Conservation (phyloP, 2,113 vertebrate genomes). For the Scartelaos histophorus region DNA sequence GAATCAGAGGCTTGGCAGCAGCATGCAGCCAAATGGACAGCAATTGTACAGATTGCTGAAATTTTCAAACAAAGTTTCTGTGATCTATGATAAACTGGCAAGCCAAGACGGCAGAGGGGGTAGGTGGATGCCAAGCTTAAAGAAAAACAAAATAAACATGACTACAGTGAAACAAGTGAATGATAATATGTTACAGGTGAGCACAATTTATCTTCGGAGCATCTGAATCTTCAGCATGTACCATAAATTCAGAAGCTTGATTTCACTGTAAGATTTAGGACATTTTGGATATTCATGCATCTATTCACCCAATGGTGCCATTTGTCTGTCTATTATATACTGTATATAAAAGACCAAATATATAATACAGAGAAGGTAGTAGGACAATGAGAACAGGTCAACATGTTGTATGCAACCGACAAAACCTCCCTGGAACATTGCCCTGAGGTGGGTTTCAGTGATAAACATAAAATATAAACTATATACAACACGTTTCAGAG, state of each 20-base stretch:
- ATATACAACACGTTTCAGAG: background rate
- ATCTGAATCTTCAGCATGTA: background rate
- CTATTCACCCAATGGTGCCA: background rate
- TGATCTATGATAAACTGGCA: slow-evolving; percentile 76
- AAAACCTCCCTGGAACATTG: background rate
- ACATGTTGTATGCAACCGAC: background rate
- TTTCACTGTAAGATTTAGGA: no score
- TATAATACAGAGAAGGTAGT: background rate
- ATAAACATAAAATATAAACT: background rate
- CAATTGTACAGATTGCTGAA: slow-evolving; percentile 75
- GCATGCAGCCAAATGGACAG: slow-evolving; percentile 75
- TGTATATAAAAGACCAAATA: background rate
- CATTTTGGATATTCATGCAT: background rate
- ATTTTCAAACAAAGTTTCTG: slow-evolving; percentile 76
- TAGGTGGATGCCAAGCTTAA: slow-evolving; percentile 35
- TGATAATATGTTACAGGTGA: background rate
- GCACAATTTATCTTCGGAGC: background rate
- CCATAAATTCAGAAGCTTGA: background rate
- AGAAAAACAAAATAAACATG: slow-evolving; percentile 23
- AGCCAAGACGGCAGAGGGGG: slow-evolving; percentile 46
- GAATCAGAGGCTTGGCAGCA: slow-evolving; percentile 74
- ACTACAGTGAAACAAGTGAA: background rate
- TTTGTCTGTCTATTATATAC: background rate
- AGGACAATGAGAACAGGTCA: background rate
- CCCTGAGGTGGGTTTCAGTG: background rate